These are phyloP conservation scores for Scomber scombrus DNA, from an alignment of 2,113 vertebrate species.

Conservation along the genomic window DNA sequence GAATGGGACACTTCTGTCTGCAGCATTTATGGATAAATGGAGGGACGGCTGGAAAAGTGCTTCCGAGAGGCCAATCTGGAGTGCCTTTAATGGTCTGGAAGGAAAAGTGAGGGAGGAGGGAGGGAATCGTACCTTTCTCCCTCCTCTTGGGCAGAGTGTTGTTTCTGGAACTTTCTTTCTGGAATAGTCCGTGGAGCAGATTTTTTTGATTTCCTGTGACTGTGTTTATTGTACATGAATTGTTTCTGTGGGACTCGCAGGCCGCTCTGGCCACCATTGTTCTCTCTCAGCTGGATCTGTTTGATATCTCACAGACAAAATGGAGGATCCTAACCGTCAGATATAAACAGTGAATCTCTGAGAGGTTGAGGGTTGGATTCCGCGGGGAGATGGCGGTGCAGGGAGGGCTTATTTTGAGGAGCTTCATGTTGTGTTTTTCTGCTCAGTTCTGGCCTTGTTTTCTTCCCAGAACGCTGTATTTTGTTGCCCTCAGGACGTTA, in stretches of 20 bases:
- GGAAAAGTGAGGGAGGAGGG: conserved; percentile 51
- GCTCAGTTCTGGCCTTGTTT: conserved; percentile 56
- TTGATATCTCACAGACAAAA: conserved; percentile 59
- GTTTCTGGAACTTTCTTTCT: conserved; percentile 74
- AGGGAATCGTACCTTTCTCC: conserved; percentile 53
- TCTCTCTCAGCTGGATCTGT: conserved; percentile 77
- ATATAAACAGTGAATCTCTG: conserved; percentile 64
- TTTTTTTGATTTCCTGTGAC: conserved; percentile 74
- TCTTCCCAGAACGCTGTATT: conserved; percentile 80
- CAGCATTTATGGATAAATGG: conserved; percentile 62
- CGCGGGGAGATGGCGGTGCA: conserved; percentile 12
- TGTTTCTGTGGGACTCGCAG: conserved; percentile 73
- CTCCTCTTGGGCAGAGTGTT: conserved; percentile 67
- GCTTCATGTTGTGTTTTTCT: conserved; percentile 63
- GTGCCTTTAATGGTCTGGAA: conserved; percentile 80
- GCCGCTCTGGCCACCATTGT: conserved; percentile 83
- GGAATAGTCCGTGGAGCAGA: conserved; percentile 69
- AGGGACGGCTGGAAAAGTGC: conserved; percentile 69
- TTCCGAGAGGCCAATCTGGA: conserved; percentile 78
- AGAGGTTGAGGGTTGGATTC: conserved; percentile 52
- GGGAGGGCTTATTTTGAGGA: conserved; percentile 36
- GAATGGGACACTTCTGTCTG: conserved; percentile 74
- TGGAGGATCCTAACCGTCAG: conserved; percentile 58
- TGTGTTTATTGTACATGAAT: conserved; percentile 77
- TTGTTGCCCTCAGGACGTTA: conserved; percentile 80